Base-by-base conservation (phyloP, 2,113 vertebrate genomes). In the Balaenoptera acutorostrata region DNA sequence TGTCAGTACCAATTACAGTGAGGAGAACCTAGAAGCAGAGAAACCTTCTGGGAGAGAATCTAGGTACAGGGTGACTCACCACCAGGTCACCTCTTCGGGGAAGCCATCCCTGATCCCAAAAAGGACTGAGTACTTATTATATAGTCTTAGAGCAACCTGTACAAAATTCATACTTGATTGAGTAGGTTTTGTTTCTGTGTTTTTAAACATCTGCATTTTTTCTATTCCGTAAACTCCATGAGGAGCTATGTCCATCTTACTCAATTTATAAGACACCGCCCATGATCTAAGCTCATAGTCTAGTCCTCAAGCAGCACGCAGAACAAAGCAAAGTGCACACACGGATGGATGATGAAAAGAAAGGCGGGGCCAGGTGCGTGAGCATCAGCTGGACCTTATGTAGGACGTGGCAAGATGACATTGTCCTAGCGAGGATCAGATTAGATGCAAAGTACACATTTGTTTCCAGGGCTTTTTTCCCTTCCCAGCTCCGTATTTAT, bases 91-190 rank as follows among this genome's bases (percentile, higher is more conserved):
- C 71, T 87, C 52, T 69, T 89, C 61, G 66, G 63, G 69, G 55
- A 90, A 96, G 74, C 31, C 84, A 77, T 81, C 64, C 80, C 55
- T 74, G 39, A 55, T 21, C 11, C 33, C 46, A 29, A 49, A 68
- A 52, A 86, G 36, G 11, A 31, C 14, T 36, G 18, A 52, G 3
- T 39, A 46, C 69, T 59, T 93, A 29, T 74, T 52, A 55, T 0
- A 23, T 0, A 44, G 20, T 84, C 49, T 91, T 29, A 87, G 44
- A 23, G 6, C 41, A 81, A 63, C 36, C 1, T 9, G 72, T n/a
- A 63, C 3, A 41, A 72, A 57, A 44, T 69, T 80, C 46, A 75
- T n/a, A 84, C n/a, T 39, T 90, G 29, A 87, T 0, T 41, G 74
- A 74, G 41, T 25, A 46, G 41, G 13, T 82, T 75, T 57, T n/a